Evolutionary conservation across 2,888 invertebrate genomes (phyloP).

Genomic region (Falcaria lacertinaria): DNA sequence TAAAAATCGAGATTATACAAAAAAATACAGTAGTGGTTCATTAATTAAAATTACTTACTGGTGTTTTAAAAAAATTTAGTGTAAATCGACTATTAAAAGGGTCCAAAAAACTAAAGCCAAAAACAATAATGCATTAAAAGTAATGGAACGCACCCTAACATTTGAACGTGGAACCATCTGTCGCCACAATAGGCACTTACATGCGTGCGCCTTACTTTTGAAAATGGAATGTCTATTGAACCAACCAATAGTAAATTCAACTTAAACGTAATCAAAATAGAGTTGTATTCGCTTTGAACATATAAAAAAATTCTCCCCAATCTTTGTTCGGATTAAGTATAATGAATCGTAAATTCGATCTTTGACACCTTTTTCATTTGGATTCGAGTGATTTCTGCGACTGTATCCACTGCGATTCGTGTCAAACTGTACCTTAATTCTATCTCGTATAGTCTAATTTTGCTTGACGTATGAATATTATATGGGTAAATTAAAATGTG

Average conservation of each 20-base stretch:
- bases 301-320: slow-evolving; percentile 39
- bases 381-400: slow-evolving; percentile 68
- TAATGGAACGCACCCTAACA: slow-evolving; percentile 35
- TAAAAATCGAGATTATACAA: too few species aligned
- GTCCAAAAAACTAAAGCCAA: neutral
- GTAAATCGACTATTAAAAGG: neutral
- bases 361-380: slow-evolving; percentile 80
- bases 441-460: slow-evolving; percentile 17
- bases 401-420: slow-evolving; percentile 33
- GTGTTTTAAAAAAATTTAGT: neutral
- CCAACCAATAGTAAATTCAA: slow-evolving; percentile 4
- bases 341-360: slow-evolving; percentile 80
- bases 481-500: slow-evolving; percentile 63
- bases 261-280: slow-evolving; percentile 1
- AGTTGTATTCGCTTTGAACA: slow-evolving; percentile 16
- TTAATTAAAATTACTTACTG: too few species aligned
- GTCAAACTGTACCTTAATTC: slow-evolving; percentile 16
- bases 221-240: slow-evolving; percentile 43
- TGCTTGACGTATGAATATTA: slow-evolving; percentile 5
- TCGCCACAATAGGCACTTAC: slow-evolving; percentile 75
- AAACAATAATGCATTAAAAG: slow-evolving; percentile 18
- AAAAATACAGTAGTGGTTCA: too few species aligned
- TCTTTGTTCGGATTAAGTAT: slow-evolving; percentile 74
- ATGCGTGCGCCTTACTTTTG: slow-evolving; percentile 65
- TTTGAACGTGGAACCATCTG: slow-evolving; percentile 65